phyloP scores from a whole-genome alignment of 2,797 vertebrate genomes.

The Amblyraja radiata region DNA sequence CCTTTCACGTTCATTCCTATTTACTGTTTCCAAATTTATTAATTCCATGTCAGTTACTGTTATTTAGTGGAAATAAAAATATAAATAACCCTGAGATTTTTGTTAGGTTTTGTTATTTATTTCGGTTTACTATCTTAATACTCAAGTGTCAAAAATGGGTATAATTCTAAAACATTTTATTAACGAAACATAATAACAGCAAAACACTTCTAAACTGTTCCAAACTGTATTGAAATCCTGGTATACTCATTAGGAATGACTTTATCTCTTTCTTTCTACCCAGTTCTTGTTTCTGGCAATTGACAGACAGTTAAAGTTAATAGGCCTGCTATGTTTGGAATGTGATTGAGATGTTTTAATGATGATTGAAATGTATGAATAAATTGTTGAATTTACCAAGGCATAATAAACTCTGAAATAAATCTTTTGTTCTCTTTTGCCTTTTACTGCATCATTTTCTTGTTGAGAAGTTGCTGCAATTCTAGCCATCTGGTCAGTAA shows the following conservation, averaged over 20 bases:
- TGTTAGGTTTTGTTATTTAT: not conserved
- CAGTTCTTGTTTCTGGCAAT: not conserved
- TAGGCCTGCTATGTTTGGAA: not conserved
- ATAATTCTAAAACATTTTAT: not conserved
- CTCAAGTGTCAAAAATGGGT: not conserved
- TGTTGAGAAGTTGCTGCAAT: not conserved
- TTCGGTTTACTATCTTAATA: not conserved
- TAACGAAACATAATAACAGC: not conserved
- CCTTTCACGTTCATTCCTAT: not conserved
- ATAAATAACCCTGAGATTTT: not conserved
- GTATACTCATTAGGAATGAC: not conserved
- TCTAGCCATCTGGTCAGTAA: not conserved
- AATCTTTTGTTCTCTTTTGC: not conserved
- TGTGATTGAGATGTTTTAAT: not conserved
- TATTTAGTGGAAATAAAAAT: not conserved
- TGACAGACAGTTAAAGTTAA: not conserved
- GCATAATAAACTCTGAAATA: not conserved
- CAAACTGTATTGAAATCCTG: not conserved
- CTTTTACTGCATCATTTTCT: not conserved
- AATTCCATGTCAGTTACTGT: not conserved
- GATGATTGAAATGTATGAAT: not conserved
- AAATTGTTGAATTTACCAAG: not conserved
- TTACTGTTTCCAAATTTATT: not conserved
- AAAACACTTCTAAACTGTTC: not conserved
- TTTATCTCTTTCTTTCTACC: not conserved